A percentile compares a stretch with the other conserved stretches of the same genome.
Evolutionary conservation across 1,140 invertebrate genomes (phyloP).

Genomic region (Psix sp.): DNA sequence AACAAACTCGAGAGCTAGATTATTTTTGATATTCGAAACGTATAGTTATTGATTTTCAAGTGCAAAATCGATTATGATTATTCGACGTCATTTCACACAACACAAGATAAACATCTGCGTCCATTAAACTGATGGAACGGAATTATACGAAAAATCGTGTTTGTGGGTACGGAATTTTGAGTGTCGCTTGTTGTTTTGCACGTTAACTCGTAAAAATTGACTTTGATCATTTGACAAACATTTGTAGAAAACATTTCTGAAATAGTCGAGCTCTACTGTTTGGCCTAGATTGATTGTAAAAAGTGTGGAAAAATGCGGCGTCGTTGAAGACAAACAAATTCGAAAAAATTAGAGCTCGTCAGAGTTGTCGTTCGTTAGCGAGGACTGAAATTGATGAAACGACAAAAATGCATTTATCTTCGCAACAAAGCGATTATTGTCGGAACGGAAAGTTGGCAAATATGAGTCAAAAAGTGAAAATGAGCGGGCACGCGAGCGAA

Average conservation of each 20-base stretch:
- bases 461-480: constrained; percentile 29
- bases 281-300: constrained; percentile 7
- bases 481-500: constrained; percentile 8
- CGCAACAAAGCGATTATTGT: constrained; percentile 19
- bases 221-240: background rate
- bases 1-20: constrained; percentile 11
- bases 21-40: constrained; percentile 23
- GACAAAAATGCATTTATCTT: constrained; percentile 27
- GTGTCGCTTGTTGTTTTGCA: too few species aligned
- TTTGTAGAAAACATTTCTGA: background rate
- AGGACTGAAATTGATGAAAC: constrained; percentile 21
- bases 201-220: too few species aligned
- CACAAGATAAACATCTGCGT: too few species aligned
- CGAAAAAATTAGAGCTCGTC: constrained; percentile 20
- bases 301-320: constrained; percentile 4
- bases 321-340: constrained; percentile 1
- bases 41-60: constrained; percentile 5
- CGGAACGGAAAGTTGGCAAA: constrained; percentile 8
- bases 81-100: too few species aligned
- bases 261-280: background rate
- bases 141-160: too few species aligned
- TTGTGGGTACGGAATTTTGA: too few species aligned
- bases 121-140: too few species aligned
- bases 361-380: constrained; percentile 9
- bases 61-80: too few species aligned